phyloP scores from a whole-genome alignment of 2,888 invertebrate genomes.

The Athalia cordata region DNA sequence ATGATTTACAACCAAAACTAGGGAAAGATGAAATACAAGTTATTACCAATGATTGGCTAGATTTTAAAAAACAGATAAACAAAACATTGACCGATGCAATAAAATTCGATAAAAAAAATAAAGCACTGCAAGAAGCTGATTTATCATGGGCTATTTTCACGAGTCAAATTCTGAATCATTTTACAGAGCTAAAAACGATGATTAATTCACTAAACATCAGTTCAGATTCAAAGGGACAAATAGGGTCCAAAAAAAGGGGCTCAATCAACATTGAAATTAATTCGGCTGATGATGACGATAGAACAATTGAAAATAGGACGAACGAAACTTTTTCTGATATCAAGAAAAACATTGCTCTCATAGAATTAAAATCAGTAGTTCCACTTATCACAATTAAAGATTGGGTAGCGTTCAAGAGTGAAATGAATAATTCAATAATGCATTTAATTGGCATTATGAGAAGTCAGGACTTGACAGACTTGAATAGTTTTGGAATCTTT shows the following conservation, averaged over 20 bases:
- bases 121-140: constrained; percentile 14
- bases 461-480: constrained; percentile 47
- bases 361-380: constrained; percentile 39
- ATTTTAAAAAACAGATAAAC: constrained; percentile 51
- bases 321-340: constrained; percentile 44
- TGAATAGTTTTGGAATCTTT: constrained; percentile 48
- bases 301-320: neutral
- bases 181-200: constrained; percentile 53
- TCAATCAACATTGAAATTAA: neutral
- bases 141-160: constrained; percentile 52
- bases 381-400: constrained; percentile 48
- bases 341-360: constrained; percentile 30
- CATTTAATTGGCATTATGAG: constrained; percentile 45
- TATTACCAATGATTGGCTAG: constrained; percentile 50
- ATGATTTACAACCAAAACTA: constrained; percentile 30
- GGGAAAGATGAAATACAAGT: constrained; percentile 38
- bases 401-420: constrained; percentile 51
- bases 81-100: constrained; percentile 45
- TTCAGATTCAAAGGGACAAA: neutral
- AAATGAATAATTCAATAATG: constrained; percentile 46
- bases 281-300: neutral
- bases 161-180: constrained; percentile 51
- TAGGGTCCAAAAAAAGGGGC: neutral
- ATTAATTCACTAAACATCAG: constrained; percentile 41
- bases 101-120: constrained; percentile 36